Evolutionary conservation across 64 coral and sea anemone species (phyloP).

Genomic region (Orbicella faveolata): DNA sequence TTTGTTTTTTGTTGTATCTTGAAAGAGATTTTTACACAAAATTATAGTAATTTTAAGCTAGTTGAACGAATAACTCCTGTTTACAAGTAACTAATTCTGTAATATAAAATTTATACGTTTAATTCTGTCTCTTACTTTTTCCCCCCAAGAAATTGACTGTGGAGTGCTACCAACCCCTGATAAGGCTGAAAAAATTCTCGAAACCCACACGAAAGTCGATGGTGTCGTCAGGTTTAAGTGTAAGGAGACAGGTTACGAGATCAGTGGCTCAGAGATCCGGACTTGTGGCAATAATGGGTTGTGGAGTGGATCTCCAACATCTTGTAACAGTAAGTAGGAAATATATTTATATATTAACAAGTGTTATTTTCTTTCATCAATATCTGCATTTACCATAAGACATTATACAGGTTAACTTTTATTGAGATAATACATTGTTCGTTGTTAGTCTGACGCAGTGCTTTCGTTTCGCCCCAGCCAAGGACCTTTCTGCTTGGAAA

Average conservation of each 20-base stretch:
- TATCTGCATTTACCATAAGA: too few relatives aligned
- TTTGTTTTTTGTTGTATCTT: not conserved
- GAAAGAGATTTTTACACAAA: too few relatives aligned
- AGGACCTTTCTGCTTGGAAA: too few relatives aligned
- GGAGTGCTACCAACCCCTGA: conserved; percentile 30
- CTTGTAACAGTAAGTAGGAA: conserved; percentile 49
- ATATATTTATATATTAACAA: not conserved
- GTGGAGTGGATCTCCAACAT: conserved; percentile 35
- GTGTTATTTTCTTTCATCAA: not conserved
- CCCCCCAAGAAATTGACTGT: conserved; percentile 32
- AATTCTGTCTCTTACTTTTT: not conserved
- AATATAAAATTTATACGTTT: not conserved
- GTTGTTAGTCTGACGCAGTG: too few relatives aligned
- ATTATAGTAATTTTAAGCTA: too few relatives aligned
- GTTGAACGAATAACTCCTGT: too few relatives aligned
- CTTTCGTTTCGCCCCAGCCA: too few relatives aligned
- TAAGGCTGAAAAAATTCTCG: conserved; percentile 11
- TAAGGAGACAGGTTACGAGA: conserved; percentile 48
- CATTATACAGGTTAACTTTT: too few relatives aligned
- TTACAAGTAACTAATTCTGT: not conserved
- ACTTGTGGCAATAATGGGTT: conserved; percentile 8
- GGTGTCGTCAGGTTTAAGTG: conserved; percentile 19
- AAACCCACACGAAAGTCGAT: conserved; percentile 11
- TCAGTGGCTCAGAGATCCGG: conserved; percentile 34
- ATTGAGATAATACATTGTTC: too few relatives aligned